phyloP scores from a whole-genome alignment of 2,113 vertebrate genomes.

The Leptosomus discolor region DNA sequence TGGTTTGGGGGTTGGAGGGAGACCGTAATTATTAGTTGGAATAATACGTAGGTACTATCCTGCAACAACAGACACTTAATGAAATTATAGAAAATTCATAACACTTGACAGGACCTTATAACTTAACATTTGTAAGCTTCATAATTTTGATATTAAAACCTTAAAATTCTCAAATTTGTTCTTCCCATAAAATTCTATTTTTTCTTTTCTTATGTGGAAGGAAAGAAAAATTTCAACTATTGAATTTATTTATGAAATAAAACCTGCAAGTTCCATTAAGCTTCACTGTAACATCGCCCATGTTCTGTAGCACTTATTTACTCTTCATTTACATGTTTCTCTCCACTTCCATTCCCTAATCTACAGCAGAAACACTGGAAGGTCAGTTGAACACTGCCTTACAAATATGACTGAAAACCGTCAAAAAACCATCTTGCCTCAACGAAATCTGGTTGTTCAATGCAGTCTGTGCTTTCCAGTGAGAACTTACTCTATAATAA shows the following conservation, averaged over 20 bases:
- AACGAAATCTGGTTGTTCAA: not conserved
- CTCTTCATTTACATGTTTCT: not conserved
- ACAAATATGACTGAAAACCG: not conserved
- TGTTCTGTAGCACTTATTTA: not conserved
- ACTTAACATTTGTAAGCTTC: not conserved
- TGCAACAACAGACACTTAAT: not conserved
- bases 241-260: not conserved
- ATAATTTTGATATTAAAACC: not conserved
- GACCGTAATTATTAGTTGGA: not conserved
- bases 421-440: not conserved
- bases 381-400: not conserved
- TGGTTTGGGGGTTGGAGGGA: fast-evolving
- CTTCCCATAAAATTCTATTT: not conserved
- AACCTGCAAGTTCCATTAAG: not conserved
- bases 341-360: not conserved
- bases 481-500: not conserved
- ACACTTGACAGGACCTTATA: not conserved
- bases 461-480: not conserved
- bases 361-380: not conserved
- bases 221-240: not conserved
- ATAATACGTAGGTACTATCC: not conserved
- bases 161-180: not conserved
- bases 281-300: not conserved
- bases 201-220: not conserved
- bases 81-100: not conserved